phyloP scores from a whole-genome alignment of 1,140 invertebrate genomes.

The Cecropterus lyciades region DNA sequence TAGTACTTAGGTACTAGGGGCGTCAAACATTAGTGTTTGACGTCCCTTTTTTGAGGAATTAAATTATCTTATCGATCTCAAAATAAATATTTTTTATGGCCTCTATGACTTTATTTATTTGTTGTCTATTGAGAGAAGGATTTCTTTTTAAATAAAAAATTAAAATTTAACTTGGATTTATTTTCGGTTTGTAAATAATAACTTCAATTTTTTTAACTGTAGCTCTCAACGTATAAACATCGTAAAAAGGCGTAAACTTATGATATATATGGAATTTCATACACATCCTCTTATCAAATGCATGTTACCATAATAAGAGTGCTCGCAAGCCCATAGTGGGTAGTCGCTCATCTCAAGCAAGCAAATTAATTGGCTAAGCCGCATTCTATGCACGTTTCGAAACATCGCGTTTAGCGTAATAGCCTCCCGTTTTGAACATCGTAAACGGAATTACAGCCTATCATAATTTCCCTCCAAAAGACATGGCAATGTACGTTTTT shows the following conservation, averaged over 20 bases:
- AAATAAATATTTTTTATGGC: too few species aligned
- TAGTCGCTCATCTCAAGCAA: slow-evolving; percentile 13
- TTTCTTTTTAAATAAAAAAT: too few species aligned
- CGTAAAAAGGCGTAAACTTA: background rate
- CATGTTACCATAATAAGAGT: background rate
- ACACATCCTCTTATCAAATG: background rate
- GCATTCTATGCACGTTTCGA: slow-evolving; percentile 44
- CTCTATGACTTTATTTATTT: too few species aligned
- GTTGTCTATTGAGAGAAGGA: too few species aligned
- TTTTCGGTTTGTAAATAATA: too few species aligned
- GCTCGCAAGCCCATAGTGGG: slow-evolving; percentile 9
- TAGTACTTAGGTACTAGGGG: too few species aligned
- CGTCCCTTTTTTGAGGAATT: too few species aligned
- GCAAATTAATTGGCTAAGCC: slow-evolving; percentile 31
- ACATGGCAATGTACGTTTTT: slow-evolving; percentile 15
- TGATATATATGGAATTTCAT: background rate
- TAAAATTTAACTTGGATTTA: too few species aligned
- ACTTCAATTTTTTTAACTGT: too few species aligned
- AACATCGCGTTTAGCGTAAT: slow-evolving; percentile 41
- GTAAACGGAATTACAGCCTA: slow-evolving; percentile 27
- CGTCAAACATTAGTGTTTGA: too few species aligned
- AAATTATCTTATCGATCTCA: too few species aligned
- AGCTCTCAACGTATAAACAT: too few species aligned
- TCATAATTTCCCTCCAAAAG: slow-evolving; percentile 30
- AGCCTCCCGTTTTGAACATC: slow-evolving; percentile 30